A percentile compares a stretch with the other conserved stretches of the same genome.
phyloP scores from a whole-genome alignment of 2,888 invertebrate species.

The Autographa gamma region DNA sequence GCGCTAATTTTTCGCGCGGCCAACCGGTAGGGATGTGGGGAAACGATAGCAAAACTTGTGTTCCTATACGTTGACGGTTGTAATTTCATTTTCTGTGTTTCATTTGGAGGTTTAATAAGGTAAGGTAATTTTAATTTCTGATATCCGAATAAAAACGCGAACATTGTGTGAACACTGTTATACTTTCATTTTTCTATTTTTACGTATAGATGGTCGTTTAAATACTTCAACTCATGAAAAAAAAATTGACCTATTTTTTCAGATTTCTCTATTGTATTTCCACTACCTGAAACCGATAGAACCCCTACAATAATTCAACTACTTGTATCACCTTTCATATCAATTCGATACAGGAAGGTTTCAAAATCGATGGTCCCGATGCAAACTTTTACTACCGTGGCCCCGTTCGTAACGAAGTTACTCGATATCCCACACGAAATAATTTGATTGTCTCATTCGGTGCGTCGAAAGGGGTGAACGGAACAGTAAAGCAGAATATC shows the following conservation, averaged over 20 bases:
- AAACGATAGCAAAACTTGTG: constrained; percentile 56
- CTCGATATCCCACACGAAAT: constrained; percentile 45
- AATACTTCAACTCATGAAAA: background rate
- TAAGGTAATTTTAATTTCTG: constrained; percentile 7
- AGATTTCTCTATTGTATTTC: background rate
- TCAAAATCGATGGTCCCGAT: constrained; percentile 33
- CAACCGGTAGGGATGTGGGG: constrained; percentile 51
- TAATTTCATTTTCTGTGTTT: constrained; percentile 15
- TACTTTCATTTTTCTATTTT: too few species aligned
- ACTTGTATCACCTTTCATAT: background rate
- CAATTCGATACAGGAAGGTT: constrained; percentile 9
- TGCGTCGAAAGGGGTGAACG: constrained; percentile 45
- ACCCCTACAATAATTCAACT: background rate
- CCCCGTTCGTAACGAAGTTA: constrained; percentile 44
- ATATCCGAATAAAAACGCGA: background rate
- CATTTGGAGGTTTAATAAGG: constrained; percentile 21
- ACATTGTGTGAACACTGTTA: too few species aligned
- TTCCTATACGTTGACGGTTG: constrained; percentile 19
- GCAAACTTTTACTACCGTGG: constrained; percentile 47
- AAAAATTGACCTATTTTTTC: background rate
- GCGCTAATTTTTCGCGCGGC: constrained; percentile 64
- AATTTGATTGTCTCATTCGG: constrained; percentile 58
- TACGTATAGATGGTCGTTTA: too few species aligned
- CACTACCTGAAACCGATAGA: background rate
- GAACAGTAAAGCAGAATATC: constrained; percentile 36